Evolutionary conservation across 2,888 invertebrate species (phyloP), one percentile per base, ranked within the genome.

Genomic region (Caenorhabditis panamensis): DNA sequence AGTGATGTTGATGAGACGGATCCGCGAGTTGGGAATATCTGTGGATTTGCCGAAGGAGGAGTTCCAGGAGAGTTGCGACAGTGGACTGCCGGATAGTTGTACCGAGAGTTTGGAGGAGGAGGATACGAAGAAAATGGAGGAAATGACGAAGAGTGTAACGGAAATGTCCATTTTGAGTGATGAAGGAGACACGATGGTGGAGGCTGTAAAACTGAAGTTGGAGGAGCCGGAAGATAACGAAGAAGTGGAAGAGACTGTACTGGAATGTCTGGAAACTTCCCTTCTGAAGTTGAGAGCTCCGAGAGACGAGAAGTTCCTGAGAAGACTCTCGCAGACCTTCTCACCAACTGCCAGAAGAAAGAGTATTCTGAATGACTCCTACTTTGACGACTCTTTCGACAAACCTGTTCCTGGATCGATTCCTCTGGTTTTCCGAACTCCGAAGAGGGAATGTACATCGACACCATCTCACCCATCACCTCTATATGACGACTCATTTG

Each of bases 351-450:
- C 18, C 22, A 31, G 54, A 36, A 20, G 76, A 8, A 16, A 8
- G 20, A 73, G 64, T 28, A 24, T 56, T 18, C 8, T 64, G 9
- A 64, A 73, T 44, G 37, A 51, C 18, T 63, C 63, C 18, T 13
- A 58, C n/a, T 31, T 22, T 0, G 72, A 79, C 18, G 79, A 79
- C 24, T 79, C 79, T 2, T 79, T 79, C 26, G 79, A 79, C 49
- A 49, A 22, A 44, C 73, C 73, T 0, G 68, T 79, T 28, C 79
- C 73, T 0, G 63, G 68, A 22, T 41, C 79, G 0, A 22, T 72
- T 3, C 66, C 54, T 1, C 16, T 56, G 8, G 16, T 49, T 16
- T 28, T 66, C 41, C 47, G 31, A 51, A 73, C 73, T 22, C 73
- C 64, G 4, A 49, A 44, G 13, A 16, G 64, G 31, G 56, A 64